Percentiles rank a stretch among this genome's conserved stretches.
Evolutionary conservation across 1,140 invertebrate species (phyloP).

Genomic region (Plutomurus gul): DNA sequence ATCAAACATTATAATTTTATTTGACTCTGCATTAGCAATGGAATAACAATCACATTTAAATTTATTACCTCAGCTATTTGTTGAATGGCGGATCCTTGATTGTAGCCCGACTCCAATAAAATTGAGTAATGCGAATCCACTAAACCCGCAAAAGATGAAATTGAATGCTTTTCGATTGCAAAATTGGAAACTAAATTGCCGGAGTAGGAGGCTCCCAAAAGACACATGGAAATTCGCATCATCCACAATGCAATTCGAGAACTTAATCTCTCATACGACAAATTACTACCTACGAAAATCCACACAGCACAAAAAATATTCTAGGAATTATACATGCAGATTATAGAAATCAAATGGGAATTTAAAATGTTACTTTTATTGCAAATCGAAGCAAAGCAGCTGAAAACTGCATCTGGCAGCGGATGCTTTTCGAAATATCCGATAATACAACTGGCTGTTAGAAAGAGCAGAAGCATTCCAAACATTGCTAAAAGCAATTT

Average conservation of each 20-base stretch:
- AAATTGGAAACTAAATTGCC: background rate
- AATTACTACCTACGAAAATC: background rate
- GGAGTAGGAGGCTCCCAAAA: background rate
- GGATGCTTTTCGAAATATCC: background rate
- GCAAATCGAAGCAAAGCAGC: background rate
- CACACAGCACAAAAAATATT: background rate
- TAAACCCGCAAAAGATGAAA: background rate
- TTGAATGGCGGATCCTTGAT: background rate
- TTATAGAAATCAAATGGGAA: too few species aligned
- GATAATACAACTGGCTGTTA: background rate
- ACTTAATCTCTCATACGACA: background rate
- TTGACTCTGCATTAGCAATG: too few species aligned
- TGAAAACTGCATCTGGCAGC: background rate
- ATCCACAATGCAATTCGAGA: background rate
- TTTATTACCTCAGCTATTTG: background rate
- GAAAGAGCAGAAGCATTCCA: background rate
- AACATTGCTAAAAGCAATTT: background rate
- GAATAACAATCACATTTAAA: background rate
- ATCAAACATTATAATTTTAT: background rate
- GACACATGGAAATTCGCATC: background rate
- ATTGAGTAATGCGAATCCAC: background rate
- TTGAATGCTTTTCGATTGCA: background rate
- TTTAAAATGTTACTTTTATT: background rate
- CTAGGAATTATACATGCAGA: background rate
- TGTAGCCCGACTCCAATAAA: background rate